Conservation (phyloP, 2,113 vertebrate species). For the Coturnix japonica region DNA sequence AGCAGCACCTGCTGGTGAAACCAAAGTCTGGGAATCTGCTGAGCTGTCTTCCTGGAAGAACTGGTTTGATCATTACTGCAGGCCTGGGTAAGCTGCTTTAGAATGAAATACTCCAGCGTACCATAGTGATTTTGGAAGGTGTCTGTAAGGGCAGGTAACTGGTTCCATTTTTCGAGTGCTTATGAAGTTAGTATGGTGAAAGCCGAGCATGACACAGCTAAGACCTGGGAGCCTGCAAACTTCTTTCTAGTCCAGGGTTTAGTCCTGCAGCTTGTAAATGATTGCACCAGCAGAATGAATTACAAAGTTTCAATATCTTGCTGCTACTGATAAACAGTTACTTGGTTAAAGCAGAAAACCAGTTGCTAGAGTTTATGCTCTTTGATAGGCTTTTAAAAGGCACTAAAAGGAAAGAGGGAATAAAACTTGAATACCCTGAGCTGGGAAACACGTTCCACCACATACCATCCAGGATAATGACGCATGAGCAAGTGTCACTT, state of each 20-base stretch:
- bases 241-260: neutral
- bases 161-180: neutral
- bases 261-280: neutral
- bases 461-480: slow-evolving; percentile 8
- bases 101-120: neutral
- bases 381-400: neutral
- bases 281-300: neutral
- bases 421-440: neutral
- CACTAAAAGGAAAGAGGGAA: neutral
- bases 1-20: slow-evolving; percentile 61
- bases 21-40: neutral
- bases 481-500: slow-evolving; percentile 13
- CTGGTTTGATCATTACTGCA: neutral
- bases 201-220: neutral
- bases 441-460: neutral
- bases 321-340: fast-evolving
- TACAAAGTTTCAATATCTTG: neutral
- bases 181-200: neutral
- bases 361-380: neutral
- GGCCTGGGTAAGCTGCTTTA: neutral
- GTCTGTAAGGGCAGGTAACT: neutral
- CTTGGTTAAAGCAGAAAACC: neutral
- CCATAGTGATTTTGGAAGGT: neutral
- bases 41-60: slow-evolving; percentile 21
- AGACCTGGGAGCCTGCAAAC: neutral